Conservation (phyloP, 1,140 invertebrate genomes). For the Drosophila yakuba region DNA sequence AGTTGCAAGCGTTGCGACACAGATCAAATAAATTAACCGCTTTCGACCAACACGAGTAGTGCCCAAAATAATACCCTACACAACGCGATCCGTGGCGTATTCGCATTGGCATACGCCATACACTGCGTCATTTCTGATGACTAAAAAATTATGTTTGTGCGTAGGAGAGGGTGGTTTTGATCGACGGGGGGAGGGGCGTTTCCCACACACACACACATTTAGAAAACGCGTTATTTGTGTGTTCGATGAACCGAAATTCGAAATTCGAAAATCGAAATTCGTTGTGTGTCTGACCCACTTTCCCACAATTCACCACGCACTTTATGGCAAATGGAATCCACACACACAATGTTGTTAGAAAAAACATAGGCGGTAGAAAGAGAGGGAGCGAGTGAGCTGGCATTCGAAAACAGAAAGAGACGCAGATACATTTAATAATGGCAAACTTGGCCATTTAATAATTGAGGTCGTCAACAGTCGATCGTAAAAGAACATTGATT, state of each 20-base stretch:
- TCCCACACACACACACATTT: conserved; percentile 31
- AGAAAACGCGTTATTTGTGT: conserved; percentile 67
- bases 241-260: conserved; percentile 78
- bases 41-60: not conserved
- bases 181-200: not conserved
- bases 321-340: conserved; percentile 79
- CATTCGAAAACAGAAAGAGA: not conserved
- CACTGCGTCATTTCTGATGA: conserved; percentile 44
- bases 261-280: conserved; percentile 55
- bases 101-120: conserved; percentile 20
- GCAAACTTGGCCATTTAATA: conserved; percentile 44
- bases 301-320: conserved; percentile 74
- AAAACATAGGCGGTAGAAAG: conserved; percentile 10
- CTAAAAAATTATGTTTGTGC: not conserved
- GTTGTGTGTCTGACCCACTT: conserved; percentile 71
- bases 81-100: conserved; percentile 34
- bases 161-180: not conserved
- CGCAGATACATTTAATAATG: not conserved
- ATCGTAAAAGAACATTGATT: conserved; percentile 56
- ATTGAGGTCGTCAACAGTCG: conserved; percentile 52
- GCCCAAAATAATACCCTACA: conserved; percentile 23
- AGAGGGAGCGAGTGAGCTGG: conserved; percentile 1
- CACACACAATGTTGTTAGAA: conserved; percentile 52
- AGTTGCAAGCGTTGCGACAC: conserved; percentile 29
- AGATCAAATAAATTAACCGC: conserved; percentile 26